Conservation (phyloP, 2,888 invertebrate species). For the Leptopterna dolabrata region DNA sequence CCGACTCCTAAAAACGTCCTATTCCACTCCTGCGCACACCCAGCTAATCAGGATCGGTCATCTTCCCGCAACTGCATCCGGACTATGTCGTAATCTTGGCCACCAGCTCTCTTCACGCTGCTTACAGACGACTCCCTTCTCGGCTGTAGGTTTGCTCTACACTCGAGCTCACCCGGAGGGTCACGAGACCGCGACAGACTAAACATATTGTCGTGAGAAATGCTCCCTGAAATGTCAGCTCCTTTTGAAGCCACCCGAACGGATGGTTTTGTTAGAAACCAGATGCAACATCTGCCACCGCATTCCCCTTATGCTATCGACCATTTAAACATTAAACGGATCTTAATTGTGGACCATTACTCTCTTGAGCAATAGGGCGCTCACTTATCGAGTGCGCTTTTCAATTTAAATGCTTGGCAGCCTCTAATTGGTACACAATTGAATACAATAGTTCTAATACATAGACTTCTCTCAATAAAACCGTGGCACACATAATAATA, state of each 20-base stretch:
- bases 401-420: not conserved
- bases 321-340: constrained; percentile 29
- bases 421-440: not conserved
- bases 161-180: not conserved
- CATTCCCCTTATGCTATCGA: constrained; percentile 11
- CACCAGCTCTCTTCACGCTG: not conserved
- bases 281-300: constrained; percentile 35
- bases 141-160: not conserved
- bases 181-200: constrained; percentile 23
- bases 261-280: constrained; percentile 22
- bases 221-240: constrained; percentile 35
- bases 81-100: not conserved
- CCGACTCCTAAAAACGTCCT: not conserved
- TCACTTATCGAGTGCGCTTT: not conserved
- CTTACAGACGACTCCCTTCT: not conserved
- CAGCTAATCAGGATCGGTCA: not conserved
- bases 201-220: constrained; percentile 42
- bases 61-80: not conserved
- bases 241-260: constrained; percentile 32
- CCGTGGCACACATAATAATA: not conserved
- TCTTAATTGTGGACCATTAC: constrained; percentile 18
- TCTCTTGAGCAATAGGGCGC: constrained; percentile 25
- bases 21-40: not conserved
- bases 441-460: not conserved
- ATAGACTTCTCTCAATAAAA: not conserved